Conservation (phyloP, 2,888 invertebrate genomes). For the Hyposoter didymator region DNA sequence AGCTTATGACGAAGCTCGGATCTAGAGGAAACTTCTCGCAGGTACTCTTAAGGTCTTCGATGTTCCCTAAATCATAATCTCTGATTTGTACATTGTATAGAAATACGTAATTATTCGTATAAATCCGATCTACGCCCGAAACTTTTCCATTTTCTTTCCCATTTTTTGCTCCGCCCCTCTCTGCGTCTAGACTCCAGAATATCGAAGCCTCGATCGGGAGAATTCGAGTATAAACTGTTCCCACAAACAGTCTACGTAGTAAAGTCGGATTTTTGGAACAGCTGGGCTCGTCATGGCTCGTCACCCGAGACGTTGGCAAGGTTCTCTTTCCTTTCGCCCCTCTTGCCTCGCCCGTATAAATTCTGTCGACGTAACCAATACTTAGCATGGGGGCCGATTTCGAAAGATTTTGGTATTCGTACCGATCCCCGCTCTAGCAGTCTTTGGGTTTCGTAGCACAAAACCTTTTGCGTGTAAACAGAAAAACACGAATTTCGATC, state of each 20-base stretch:
- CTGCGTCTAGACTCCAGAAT: not conserved
- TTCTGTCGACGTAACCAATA: conserved; percentile 27
- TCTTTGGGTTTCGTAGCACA: not conserved
- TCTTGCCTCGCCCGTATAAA: not conserved
- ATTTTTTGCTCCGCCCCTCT: not conserved
- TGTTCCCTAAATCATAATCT: not conserved
- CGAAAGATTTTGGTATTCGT: conserved; percentile 38
- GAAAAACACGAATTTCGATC: not conserved
- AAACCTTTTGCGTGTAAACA: not conserved
- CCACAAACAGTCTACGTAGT: not conserved
- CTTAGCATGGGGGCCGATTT: conserved; percentile 51
- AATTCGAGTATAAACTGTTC: not conserved
- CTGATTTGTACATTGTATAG: conserved; percentile 1
- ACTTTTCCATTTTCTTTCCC: not conserved
- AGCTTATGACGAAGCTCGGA: not conserved
- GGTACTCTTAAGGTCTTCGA: not conserved
- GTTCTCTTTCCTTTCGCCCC: not conserved
- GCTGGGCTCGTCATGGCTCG: conserved; percentile 24
- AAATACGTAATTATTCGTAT: conserved; percentile 3
- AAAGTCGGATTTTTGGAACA: conserved; percentile 18
- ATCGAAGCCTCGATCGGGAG: not conserved
- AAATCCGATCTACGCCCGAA: not conserved
- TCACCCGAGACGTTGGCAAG: conserved; percentile 11
- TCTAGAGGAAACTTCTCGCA: not conserved
- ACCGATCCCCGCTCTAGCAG: not conserved